Base-by-base conservation (phyloP, 2,888 invertebrate genomes). In the Patella depressa region DNA sequence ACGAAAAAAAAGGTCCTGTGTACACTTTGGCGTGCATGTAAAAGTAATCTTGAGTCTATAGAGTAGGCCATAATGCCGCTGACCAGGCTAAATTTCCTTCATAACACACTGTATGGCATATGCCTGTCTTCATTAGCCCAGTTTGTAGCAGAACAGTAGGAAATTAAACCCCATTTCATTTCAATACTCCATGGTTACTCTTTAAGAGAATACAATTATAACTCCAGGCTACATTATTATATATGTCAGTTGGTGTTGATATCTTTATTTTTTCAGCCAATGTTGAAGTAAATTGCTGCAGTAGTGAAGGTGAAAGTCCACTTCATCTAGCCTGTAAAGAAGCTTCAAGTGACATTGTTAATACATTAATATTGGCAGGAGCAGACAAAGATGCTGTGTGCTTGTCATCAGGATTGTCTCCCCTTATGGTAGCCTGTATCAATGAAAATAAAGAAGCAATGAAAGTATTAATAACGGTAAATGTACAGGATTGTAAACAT, bases 401-500 rank as follows among this genome's bases (percentile, higher is more conserved):
- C 74, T 72, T 82, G 12, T 78, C 80, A 9, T 78, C 82, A 12
- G 80, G 81, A 15, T 80, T 81, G 59, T 85, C 87, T 24, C 86
- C 89, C 12, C 82, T 89, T 11, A 86, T 88, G n/a, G 81, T 82
- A 17, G 86, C 88, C 34, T 84, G 86, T 19, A 81, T 85, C 65
- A 85, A 86, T 79, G 88, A 88, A 76, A 82, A 87, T 59, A 76
- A 78, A 57, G 82, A 83, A 15, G 81, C 86, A 17, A 83, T 86
- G 45, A 84, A 85, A 79, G 54, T 85, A 24, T 81, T 89, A 53
- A 54, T 87, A 3, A 85, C 87, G 85, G 87, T 87, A 80, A 72
- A 74, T 74, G 15, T 24, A 45, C 5, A 15, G 1, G n/a, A 53
- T 15, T 34, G 71, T 7, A 29, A 29, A 54, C 2, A 29, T n/a